These are phyloP conservation scores for Callyntrura guangdongensis DNA, from an alignment of 2,888 invertebrate species.

Conservation along the genomic window DNA sequence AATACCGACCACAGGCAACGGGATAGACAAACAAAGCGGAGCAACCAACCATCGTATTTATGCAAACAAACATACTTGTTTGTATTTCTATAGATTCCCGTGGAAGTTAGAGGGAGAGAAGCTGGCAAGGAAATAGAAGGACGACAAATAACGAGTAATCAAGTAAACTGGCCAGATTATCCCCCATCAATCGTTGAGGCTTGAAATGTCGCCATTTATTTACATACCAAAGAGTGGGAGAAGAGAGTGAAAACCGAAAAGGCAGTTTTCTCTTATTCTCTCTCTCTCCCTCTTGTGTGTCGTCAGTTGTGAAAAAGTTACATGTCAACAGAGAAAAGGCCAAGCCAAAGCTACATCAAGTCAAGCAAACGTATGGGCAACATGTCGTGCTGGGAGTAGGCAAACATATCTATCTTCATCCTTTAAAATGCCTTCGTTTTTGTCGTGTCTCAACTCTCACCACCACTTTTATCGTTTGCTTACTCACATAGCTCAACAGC, in stretches of 20 bases:
- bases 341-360: conserved; percentile 74
- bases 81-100: conserved; percentile 11
- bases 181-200: conserved; percentile 79
- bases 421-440: conserved; percentile 58
- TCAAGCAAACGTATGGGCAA: conserved; percentile 74
- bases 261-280: conserved; percentile 48
- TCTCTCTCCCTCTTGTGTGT: conserved; percentile 49
- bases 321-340: conserved; percentile 74
- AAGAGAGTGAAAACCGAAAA: conserved; percentile 56
- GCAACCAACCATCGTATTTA: not conserved
- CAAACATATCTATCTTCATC: conserved; percentile 80
- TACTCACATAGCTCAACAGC: conserved; percentile 13
- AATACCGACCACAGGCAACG: not conserved
- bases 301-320: conserved; percentile 72
- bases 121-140: conserved; percentile 41
- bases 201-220: conserved; percentile 80
- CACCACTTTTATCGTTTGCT: too few relatives aligned
- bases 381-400: conserved; percentile 77
- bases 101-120: conserved; percentile 24
- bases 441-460: conserved; percentile 26
- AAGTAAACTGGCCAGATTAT: conserved; percentile 79
- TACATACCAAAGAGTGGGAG: conserved; percentile 70
- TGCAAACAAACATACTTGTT: not conserved
- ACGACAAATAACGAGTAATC: conserved; percentile 70
- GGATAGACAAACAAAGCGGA: too few relatives aligned